Evolutionary conservation across 2,888 invertebrate genomes (phyloP).

Genomic region (Dendrolimus pini): DNA sequence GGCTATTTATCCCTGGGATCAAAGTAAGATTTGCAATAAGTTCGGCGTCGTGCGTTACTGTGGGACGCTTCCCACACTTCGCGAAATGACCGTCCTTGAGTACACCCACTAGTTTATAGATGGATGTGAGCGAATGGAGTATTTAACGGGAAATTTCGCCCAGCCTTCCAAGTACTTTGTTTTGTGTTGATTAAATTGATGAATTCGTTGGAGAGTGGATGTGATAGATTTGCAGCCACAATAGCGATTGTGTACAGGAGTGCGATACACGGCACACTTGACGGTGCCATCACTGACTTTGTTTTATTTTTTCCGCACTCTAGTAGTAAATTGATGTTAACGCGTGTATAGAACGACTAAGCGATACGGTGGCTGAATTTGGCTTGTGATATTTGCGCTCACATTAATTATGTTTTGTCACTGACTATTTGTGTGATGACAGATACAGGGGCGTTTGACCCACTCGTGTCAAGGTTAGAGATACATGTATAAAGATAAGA

Average conservation of each 20-base stretch:
- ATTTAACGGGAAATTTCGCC: slow-evolving; percentile 82
- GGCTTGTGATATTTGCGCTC: slow-evolving; percentile 32
- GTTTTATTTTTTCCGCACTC: slow-evolving; percentile 28
- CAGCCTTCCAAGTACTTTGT: slow-evolving; percentile 86
- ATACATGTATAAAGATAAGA: slow-evolving; percentile 25
- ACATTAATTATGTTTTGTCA: slow-evolving; percentile 39
- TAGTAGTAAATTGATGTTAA: slow-evolving; percentile 19
- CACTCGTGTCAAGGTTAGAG: slow-evolving; percentile 52
- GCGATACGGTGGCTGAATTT: slow-evolving; percentile 34
- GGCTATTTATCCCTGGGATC: slow-evolving; percentile 90
- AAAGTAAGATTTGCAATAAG: slow-evolving; percentile 78
- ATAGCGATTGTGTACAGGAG: slow-evolving; percentile 39
- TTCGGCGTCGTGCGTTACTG: slow-evolving; percentile 41
- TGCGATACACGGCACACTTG: slow-evolving; percentile 33
- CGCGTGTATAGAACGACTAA: slow-evolving; percentile 42
- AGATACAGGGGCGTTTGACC: slow-evolving; percentile 29
- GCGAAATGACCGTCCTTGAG: slow-evolving; percentile 67
- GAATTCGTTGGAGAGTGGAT: slow-evolving; percentile 83
- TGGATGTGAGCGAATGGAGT: slow-evolving; percentile 77
- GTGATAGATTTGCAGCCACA: slow-evolving; percentile 28
- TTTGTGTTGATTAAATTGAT: slow-evolving; percentile 81
- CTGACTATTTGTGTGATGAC: slow-evolving; percentile 21
- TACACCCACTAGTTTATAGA: slow-evolving; percentile 83
- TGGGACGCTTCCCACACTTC: slow-evolving; percentile 50
- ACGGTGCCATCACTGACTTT: slow-evolving; percentile 42